Evolutionary conservation across 2,797 vertebrate genomes (phyloP).

Genomic region (Fratercula arctica): DNA sequence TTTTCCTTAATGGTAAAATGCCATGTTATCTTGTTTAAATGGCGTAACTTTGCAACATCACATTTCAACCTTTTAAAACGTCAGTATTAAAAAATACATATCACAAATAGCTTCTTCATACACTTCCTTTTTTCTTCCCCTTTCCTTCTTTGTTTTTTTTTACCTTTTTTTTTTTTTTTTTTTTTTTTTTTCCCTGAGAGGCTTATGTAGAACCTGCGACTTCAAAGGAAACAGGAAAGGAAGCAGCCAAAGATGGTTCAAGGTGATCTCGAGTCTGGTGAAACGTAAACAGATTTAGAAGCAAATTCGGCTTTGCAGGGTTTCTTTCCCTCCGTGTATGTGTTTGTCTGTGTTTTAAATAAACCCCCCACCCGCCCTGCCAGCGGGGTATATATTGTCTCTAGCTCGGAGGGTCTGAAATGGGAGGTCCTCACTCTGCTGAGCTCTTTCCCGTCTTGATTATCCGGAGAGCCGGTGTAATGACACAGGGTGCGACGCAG

Average conservation of each 20-base stretch:
- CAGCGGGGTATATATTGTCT: not conserved
- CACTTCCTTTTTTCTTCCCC: not conserved
- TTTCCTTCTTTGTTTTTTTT: not conserved
- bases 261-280: not conserved
- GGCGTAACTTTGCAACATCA: conserved; percentile 39
- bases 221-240: conserved; percentile 16
- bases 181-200: not conserved
- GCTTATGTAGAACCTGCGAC: not conserved
- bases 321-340: not conserved
- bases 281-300: not conserved
- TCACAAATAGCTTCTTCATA: not conserved
- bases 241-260: not conserved
- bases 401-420: not conserved
- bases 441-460: not conserved
- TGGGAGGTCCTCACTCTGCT: not conserved
- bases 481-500: not conserved
- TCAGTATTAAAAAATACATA: conserved; percentile 17
- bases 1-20: conserved; percentile 34
- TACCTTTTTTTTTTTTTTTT: not conserved
- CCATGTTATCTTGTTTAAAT: conserved; percentile 53
- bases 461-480: not conserved
- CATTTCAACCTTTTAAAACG: conserved; percentile 60
- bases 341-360: not conserved
- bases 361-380: not conserved
- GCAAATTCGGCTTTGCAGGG: not conserved